Conservation (phyloP, 2,888 invertebrate genomes). For the Perizoma flavofasciatum region DNA sequence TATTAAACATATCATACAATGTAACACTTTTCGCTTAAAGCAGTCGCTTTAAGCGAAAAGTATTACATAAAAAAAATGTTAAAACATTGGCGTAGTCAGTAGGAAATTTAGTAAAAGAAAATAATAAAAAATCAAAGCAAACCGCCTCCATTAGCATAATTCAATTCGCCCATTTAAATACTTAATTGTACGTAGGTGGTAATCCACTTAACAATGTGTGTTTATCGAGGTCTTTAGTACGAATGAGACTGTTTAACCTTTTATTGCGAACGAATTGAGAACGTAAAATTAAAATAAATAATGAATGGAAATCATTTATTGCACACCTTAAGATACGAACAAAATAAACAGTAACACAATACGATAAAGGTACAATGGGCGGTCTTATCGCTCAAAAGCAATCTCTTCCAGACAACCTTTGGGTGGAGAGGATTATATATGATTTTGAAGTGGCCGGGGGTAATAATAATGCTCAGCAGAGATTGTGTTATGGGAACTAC, state of each 20-base stretch:
- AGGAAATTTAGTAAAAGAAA: slow-evolving; percentile 5
- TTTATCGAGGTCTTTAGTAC: slow-evolving; percentile 51
- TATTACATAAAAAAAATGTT: background rate
- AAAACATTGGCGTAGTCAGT: background rate
- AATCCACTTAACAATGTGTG: slow-evolving; percentile 52
- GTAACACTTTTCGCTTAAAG: background rate
- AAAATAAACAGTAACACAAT: too few relatives aligned
- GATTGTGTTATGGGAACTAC: too few relatives aligned
- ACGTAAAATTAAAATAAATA: too few relatives aligned
- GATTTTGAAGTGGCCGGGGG: too few relatives aligned
- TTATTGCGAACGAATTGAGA: slow-evolving; percentile 47
- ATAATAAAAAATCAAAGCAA: slow-evolving; percentile 16
- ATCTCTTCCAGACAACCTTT: too few relatives aligned
- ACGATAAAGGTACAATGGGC: too few relatives aligned
- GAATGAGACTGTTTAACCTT: slow-evolving; percentile 31
- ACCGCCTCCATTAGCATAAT: slow-evolving; percentile 20
- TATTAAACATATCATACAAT: background rate
- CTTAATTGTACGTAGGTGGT: slow-evolving; percentile 63
- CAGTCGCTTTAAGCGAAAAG: background rate
- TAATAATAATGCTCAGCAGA: too few relatives aligned
- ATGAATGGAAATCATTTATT: too few relatives aligned
- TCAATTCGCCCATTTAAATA: slow-evolving; percentile 53
- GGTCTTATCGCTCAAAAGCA: too few relatives aligned
- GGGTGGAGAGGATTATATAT: too few relatives aligned
- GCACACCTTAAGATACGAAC: too few relatives aligned